Evolutionary conservation across 2,113 vertebrate genomes (phyloP), one percentile per base, ranked within the genome.

Genomic region (Eleginops maclovinus): DNA sequence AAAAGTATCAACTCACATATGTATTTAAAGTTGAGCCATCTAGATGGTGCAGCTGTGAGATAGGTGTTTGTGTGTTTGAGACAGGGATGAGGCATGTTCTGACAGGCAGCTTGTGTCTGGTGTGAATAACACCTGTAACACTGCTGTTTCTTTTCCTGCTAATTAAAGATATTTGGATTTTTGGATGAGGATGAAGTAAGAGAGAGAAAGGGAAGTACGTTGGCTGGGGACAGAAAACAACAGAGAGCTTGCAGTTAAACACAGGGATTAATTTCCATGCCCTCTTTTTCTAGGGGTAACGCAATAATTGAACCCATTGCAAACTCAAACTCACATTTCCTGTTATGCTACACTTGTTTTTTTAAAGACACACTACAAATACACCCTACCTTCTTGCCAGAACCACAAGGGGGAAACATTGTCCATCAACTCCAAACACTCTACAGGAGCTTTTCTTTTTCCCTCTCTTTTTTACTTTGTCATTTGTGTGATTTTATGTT

Each of bases 321-420:
- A 85, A 76, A 85, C 70, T 67, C 69, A 68, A 74, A 60, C 44
- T 72, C 80, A 56, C 53, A 49, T 76, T 77, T 77, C 72, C 74
- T 84, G 70, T 86, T 59, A 75, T 71, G 70, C 76, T 77, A 55
- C 22, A 40, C 78, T 79, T 41, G 64, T 68, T 28, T 70, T 84
- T 86, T 79, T 67, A 84, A 87, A 86, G 58, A 75, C 19, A 77
- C 40, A 72, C 58, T 64, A 70, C 70, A 86, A 84, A 88, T 63
- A 40, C 62, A 74, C 72, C 85, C 78, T 80, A 90, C 86, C 87
- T 91, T 87, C 91, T 79, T 87, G 28, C 77, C 72, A 72, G 81
- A 83, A 90, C 92, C 92, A 93, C 92, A 90, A 93, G 92, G 87
- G 92, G 92, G 92, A 93, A 91, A 92, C 92, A 86, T 92, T 88